These are phyloP conservation scores for Gulo gulo DNA, from an alignment of 2,113 vertebrate species.

Conservation along the genomic window DNA sequence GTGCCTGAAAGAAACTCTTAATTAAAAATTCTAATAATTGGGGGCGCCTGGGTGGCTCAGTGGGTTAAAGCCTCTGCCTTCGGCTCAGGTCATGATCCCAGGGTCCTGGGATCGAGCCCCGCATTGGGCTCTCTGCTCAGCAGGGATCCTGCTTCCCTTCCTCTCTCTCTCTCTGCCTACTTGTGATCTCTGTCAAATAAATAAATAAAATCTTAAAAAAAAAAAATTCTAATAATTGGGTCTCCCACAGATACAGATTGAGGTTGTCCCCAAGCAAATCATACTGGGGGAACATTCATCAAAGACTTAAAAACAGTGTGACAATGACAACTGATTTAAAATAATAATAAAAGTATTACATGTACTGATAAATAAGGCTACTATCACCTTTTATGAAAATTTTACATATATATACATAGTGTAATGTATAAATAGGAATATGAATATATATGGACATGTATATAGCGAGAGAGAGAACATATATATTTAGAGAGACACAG, in stretches of 20 bases:
- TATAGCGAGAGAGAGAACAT: neutral
- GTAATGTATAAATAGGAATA: neutral
- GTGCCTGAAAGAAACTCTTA: slow-evolving; percentile 52
- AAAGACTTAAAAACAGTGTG: slow-evolving; percentile 13
- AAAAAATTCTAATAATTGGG: slow-evolving; percentile 45
- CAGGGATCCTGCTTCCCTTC: no score
- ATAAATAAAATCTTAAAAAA: no score
- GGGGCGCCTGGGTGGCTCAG: no score
- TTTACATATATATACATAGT: no score
- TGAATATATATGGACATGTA: neutral
- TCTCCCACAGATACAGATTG: slow-evolving; percentile 34
- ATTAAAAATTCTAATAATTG: slow-evolving; percentile 57
- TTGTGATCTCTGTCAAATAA: no score
- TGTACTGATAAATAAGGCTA: neutral
- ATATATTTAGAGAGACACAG: neutral
- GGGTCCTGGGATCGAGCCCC: no score
- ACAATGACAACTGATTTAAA: slow-evolving; percentile 24
- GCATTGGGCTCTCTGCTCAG: no score
- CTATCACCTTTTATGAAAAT: neutral
- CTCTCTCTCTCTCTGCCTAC: no score
- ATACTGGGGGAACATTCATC: slow-evolving; percentile 17
- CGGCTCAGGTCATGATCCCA: no score
- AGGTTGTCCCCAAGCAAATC: slow-evolving; percentile 47
- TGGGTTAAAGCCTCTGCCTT: no score
- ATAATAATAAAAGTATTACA: slow-evolving; percentile 33